These are phyloP conservation scores for Chaetogeoica ovagalla DNA, from an alignment of 2,888 invertebrate genomes.

Conservation along the genomic window DNA sequence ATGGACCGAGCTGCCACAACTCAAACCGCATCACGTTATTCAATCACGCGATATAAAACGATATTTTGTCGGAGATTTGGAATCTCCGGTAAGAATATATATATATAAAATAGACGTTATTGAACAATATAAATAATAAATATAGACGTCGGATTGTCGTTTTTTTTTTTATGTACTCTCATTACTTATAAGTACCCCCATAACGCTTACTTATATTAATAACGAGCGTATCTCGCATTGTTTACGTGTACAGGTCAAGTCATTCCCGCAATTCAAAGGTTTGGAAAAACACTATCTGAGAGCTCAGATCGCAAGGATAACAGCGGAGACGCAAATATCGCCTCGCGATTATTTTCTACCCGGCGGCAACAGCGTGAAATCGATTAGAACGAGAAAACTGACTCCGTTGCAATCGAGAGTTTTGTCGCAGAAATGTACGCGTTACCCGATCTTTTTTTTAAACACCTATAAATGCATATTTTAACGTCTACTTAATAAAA, in stretches of 20 bases:
- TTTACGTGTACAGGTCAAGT: conserved; percentile 62
- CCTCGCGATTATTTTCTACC: conserved; percentile 66
- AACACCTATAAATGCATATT: no score
- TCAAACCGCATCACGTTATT: conserved; percentile 77
- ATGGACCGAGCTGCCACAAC: conserved; percentile 81
- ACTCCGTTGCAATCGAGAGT: conserved; percentile 11
- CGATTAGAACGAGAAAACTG: neutral
- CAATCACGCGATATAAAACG: conserved; percentile 73
- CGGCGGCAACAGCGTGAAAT: neutral
- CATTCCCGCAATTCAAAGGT: conserved; percentile 82
- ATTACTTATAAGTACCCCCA: no score
- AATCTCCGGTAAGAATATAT: conserved; percentile 65
- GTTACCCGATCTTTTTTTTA: neutral
- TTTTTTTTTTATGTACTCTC: no score
- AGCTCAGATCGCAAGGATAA: conserved; percentile 82
- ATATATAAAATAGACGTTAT: no score
- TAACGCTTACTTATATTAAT: no score
- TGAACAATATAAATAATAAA: no score
- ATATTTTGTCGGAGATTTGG: conserved; percentile 78
- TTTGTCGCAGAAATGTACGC: conserved; percentile 21
- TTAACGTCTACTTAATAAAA: no score
- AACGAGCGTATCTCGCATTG: no score
- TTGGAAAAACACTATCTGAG: conserved; percentile 80
- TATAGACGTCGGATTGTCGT: no score
- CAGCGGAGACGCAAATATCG: conserved; percentile 78